A percentile compares a stretch with the other conserved stretches of the same genome.
phyloP scores from a whole-genome alignment of 2,113 vertebrate genomes.

The Scolopax mira region DNA sequence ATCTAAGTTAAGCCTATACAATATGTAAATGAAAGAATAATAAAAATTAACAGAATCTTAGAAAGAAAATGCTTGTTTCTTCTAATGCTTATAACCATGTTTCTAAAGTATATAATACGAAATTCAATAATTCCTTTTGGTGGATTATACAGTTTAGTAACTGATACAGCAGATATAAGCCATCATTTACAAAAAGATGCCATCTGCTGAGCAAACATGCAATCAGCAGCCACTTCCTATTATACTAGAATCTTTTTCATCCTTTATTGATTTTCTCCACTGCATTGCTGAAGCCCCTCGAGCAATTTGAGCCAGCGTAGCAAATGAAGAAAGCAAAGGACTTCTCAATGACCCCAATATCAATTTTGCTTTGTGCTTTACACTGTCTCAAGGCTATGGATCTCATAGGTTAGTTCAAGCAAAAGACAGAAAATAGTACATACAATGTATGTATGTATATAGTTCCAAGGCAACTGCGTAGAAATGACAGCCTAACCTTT shows the following conservation, averaged over 20 bases:
- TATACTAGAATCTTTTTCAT: constrained; percentile 34
- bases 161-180: constrained; percentile 35
- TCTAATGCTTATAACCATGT: background rate
- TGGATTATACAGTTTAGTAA: constrained; percentile 25
- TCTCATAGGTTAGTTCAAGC: constrained; percentile 24
- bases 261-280: constrained; percentile 60
- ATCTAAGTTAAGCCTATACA: background rate
- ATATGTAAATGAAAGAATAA: background rate
- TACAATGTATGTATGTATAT: background rate
- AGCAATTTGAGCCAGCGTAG: constrained; percentile 34
- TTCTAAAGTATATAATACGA: constrained; percentile 9
- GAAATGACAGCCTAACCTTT: constrained; percentile 24
- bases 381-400: constrained; percentile 5
- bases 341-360: constrained; percentile 50
- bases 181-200: constrained; percentile 77
- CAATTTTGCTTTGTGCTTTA: constrained; percentile 55
- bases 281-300: constrained; percentile 43
- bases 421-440: constrained; percentile 36
- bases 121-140: constrained; percentile 20
- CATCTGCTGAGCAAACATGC: constrained; percentile 76
- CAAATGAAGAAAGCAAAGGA: constrained; percentile 58
- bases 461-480: constrained; percentile 3
- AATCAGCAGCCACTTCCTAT: constrained; percentile 69
- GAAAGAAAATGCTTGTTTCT: background rate
- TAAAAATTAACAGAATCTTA: background rate